Percentiles rank a stretch among this genome's conserved stretches.
These are phyloP conservation scores for Drosophila yakuba DNA, from an alignment of 1,140 invertebrate genomes.

Conservation along the genomic window DNA sequence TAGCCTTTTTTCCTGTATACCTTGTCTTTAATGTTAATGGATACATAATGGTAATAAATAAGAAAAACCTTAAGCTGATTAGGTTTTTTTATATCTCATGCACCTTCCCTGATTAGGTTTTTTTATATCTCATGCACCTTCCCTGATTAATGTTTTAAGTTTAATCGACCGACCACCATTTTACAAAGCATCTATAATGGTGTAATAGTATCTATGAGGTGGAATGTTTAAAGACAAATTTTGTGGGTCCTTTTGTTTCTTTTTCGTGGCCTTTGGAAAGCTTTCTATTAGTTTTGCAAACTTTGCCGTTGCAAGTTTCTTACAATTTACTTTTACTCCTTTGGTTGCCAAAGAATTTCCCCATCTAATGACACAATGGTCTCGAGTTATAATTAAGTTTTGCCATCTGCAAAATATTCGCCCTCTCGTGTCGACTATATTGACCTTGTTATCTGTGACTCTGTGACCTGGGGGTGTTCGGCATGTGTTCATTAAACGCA, in stretches of 20 bases:
- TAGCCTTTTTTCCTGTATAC: slow-evolving; percentile 6
- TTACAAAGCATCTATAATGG: background rate
- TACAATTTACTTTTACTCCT: background rate
- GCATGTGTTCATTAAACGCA: slow-evolving; percentile 34
- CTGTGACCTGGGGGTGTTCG: slow-evolving; percentile 7
- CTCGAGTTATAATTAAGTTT: slow-evolving; percentile 27
- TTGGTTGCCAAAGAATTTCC: background rate
- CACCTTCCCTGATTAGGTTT: background rate
- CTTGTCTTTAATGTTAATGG: background rate
- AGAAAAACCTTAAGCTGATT: slow-evolving; percentile 1
- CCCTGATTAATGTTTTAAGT: background rate
- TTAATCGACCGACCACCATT: background rate
- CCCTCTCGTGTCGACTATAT: slow-evolving; percentile 6
- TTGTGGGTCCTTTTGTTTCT: background rate
- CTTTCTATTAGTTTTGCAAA: background rate
- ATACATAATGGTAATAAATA: slow-evolving; percentile 10
- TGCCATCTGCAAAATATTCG: slow-evolving; percentile 15
- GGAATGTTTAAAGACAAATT: background rate
- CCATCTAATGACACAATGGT: slow-evolving; percentile 10
- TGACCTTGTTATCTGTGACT: slow-evolving; percentile 8
- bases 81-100: background rate
- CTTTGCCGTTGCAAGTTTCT: background rate
- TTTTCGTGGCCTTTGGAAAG: background rate
- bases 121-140: background rate
- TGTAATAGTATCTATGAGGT: background rate